These are phyloP conservation scores for Phymorhynchus buccinoides DNA, from an alignment of 1,140 invertebrate species.

Conservation along the genomic window DNA sequence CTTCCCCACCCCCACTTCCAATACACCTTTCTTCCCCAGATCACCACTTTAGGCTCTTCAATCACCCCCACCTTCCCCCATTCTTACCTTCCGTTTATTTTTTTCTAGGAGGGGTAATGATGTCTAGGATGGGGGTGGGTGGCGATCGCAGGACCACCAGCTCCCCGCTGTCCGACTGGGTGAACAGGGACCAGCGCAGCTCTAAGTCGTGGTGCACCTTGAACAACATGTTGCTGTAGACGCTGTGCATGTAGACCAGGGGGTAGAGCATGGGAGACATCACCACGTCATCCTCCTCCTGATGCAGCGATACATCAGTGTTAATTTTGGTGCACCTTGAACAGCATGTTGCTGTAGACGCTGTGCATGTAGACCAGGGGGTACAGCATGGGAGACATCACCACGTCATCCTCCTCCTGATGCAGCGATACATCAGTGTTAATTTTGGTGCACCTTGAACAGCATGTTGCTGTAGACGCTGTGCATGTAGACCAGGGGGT, in stretches of 20 bases:
- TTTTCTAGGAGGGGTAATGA: constrained; percentile 21
- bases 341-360: constrained; percentile 70
- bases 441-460: no score
- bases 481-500: no score
- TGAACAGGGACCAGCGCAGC: constrained; percentile 70
- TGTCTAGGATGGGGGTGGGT: constrained; percentile 59
- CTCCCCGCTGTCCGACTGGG: constrained; percentile 64
- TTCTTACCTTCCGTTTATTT: constrained; percentile 30
- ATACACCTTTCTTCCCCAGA: no score
- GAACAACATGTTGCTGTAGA: constrained; percentile 70
- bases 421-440: no score
- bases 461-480: no score
- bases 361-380: constrained; percentile 70
- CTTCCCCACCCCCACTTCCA: no score
- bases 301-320: no score
- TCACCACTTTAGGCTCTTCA: no score
- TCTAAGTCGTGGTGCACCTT: constrained; percentile 65
- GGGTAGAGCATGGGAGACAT: constrained; percentile 61
- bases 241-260: constrained; percentile 68
- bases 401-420: no score
- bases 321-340: constrained; percentile 65
- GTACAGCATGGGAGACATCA: no score
- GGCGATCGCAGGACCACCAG: constrained; percentile 68
- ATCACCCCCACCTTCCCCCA: no score
- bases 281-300: no score